Evolutionary conservation across 92 coral and sea anemone species (phyloP).

Genomic region (Phenganax stokvisi): DNA sequence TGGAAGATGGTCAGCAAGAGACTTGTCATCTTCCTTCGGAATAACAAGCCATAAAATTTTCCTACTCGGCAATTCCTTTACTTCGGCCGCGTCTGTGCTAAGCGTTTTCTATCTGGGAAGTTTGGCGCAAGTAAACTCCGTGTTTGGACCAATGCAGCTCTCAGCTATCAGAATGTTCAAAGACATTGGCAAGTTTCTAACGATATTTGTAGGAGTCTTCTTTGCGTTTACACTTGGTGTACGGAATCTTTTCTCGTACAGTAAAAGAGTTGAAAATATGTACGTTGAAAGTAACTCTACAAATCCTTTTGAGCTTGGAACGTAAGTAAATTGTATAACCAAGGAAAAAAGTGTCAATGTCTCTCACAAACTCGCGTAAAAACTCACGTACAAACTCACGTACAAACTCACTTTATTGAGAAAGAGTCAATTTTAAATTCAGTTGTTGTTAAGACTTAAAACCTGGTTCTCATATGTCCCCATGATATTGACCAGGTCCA

Average conservation of each 20-base stretch:
- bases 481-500: too few relatives aligned
- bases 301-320: neutral
- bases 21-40: neutral
- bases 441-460: too few relatives aligned
- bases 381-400: too few relatives aligned
- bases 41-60: neutral
- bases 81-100: neutral
- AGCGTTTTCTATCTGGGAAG: constrained; percentile 6
- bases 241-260: neutral
- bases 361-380: too few relatives aligned
- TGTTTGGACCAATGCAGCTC: neutral
- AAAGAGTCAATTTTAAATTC: too few relatives aligned
- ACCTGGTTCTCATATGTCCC: too few relatives aligned
- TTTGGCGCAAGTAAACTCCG: neutral
- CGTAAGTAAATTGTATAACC: neutral
- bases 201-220: neutral
- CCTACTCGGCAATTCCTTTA: neutral
- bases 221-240: constrained; percentile 10
- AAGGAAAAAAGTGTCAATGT: too few relatives aligned
- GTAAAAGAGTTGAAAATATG: neutral
- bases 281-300: neutral
- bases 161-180: neutral
- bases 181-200: neutral
- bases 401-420: too few relatives aligned
- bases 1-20: neutral